These are phyloP conservation scores for Eptesicus fuscus DNA, from an alignment of 2,113 vertebrate species.

Conservation along the genomic window DNA sequence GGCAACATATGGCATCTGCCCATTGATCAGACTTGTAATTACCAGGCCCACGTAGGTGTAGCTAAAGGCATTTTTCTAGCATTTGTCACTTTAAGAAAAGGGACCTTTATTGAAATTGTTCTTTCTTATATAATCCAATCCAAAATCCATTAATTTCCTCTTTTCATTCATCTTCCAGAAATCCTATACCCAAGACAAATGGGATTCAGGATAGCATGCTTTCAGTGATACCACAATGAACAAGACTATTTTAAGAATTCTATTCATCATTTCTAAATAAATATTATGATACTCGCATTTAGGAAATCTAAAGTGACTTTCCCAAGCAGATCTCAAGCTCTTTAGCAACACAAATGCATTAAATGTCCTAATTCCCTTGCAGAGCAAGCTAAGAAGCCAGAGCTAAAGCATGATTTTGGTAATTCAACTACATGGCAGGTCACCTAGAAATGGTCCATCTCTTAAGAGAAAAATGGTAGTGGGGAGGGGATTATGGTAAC, in stretches of 20 bases:
- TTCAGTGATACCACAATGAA: constrained; percentile 50
- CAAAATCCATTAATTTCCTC: constrained; percentile 64
- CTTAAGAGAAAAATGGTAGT: not conserved
- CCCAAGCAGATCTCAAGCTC: constrained; percentile 48
- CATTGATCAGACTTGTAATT: not conserved
- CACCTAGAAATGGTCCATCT: not conserved
- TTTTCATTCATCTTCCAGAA: constrained; percentile 64
- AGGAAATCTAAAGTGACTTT: constrained; percentile 59
- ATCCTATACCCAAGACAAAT: constrained; percentile 66
- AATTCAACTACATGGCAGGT: not conserved
- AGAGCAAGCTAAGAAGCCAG: constrained; percentile 52
- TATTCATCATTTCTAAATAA: constrained; percentile 68
- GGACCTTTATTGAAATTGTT: constrained; percentile 38
- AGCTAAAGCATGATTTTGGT: not conserved
- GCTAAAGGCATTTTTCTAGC: constrained; percentile 22
- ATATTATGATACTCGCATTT: constrained; percentile 61
- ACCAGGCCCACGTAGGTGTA: not conserved
- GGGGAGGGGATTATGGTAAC: not conserved
- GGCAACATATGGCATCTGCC: not conserved
- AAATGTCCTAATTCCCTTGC: constrained; percentile 47
- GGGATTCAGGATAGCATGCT: constrained; percentile 51
- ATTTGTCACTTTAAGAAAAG: constrained; percentile 46
- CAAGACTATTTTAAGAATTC: constrained; percentile 64
- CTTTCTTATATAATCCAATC: constrained; percentile 25
- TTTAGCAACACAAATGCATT: constrained; percentile 48